Conservation (phyloP, 2,113 vertebrate species). For the Chinchilla lanigera region DNA sequence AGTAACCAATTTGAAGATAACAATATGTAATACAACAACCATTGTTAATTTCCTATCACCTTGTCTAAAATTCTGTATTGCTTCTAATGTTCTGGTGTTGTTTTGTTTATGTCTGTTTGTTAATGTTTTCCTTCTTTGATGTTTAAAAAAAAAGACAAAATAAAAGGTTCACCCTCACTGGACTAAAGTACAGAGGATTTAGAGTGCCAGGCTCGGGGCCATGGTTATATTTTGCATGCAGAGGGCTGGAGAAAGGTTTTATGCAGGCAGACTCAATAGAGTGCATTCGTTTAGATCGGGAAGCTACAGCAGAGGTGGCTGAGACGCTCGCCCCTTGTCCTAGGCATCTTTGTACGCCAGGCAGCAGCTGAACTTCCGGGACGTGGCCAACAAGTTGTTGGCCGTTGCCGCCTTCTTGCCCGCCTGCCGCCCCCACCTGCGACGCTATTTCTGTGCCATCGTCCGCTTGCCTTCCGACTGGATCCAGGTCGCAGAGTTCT, state of each 20-base stretch:
- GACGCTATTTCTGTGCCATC: slow-evolving; percentile 90
- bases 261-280: neutral
- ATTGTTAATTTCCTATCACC: too few relatives aligned
- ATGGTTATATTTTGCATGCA: neutral
- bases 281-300: neutral
- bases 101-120: too few relatives aligned
- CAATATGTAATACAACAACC: too few relatives aligned
- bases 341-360: slow-evolving; percentile 93
- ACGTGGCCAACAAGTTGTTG: slow-evolving; percentile 89
- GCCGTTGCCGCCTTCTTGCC: slow-evolving; percentile 89
- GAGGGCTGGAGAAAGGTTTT: neutral
- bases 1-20: too few relatives aligned
- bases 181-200: neutral
- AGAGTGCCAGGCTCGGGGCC: neutral
- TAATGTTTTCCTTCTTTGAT: too few relatives aligned
- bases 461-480: slow-evolving; percentile 94
- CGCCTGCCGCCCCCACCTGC: slow-evolving; percentile 88
- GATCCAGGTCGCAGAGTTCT: slow-evolving; percentile 91
- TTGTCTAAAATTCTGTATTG: too few relatives aligned
- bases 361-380: slow-evolving; percentile 93
- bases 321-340: neutral
- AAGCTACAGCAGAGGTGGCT: neutral
- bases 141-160: too few relatives aligned
- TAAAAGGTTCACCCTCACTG: neutral
- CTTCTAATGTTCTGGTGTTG: too few relatives aligned